phyloP scores from a whole-genome alignment of 2,797 vertebrate species.

The Hydrocynus forskahlii region DNA sequence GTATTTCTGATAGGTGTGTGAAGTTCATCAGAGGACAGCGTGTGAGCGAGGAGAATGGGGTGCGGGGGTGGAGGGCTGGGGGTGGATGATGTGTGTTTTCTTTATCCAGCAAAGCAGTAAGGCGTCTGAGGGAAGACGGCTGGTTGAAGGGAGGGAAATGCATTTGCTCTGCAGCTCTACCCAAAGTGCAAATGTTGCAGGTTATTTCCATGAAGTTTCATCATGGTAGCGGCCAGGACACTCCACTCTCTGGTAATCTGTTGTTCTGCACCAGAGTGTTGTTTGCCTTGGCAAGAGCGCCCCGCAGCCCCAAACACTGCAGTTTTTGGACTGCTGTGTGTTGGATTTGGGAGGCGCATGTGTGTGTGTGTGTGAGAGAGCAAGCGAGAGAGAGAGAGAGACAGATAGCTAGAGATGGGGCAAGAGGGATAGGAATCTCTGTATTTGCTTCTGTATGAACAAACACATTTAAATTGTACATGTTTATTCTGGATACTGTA shows the following conservation, averaged over 20 bases:
- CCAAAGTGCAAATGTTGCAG: conserved; percentile 61
- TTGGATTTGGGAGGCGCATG: conserved; percentile 31
- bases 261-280: conserved; percentile 45
- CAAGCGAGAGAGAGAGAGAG: neutral
- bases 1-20: conserved; percentile 27
- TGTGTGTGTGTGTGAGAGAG: conserved; percentile 2
- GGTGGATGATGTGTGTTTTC: conserved; percentile 19
- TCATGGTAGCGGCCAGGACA: conserved; percentile 58
- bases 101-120: conserved; percentile 43
- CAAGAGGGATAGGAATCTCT: neutral
- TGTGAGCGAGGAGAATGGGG: neutral
- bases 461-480: conserved; percentile 24
- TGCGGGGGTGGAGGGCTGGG: neutral
- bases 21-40: conserved; percentile 8
- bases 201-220: conserved; percentile 65
- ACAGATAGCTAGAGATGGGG: neutral
- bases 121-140: conserved; percentile 23
- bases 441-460: neutral
- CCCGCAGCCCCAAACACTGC: conserved; percentile 41
- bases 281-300: conserved; percentile 48
- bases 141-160: conserved; percentile 48
- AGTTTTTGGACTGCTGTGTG: conserved; percentile 28
- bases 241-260: conserved; percentile 56
- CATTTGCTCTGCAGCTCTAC: conserved; percentile 48
- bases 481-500: conserved; percentile 11